Evolutionary conservation across 1,140 invertebrate species (phyloP).

Genomic region (Sarcophaga peregrina): DNA sequence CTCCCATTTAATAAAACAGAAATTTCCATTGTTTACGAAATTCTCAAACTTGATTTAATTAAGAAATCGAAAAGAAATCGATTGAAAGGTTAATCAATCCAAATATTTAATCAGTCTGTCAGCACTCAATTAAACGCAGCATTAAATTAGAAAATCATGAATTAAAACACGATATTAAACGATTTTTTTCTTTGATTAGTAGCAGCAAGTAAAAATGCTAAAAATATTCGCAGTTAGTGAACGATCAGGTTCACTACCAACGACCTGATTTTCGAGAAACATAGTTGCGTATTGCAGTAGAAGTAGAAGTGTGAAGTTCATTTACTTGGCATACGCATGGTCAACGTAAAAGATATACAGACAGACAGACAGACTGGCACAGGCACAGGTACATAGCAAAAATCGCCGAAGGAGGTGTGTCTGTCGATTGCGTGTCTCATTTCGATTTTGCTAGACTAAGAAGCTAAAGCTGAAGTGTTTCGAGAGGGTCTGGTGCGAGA

Average conservation of each 20-base stretch:
- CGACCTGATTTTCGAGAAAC: not conserved
- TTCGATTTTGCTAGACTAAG: not conserved
- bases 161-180: constrained; percentile 6
- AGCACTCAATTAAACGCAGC: not conserved
- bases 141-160: constrained; percentile 2
- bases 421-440: not conserved
- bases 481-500: not conserved
- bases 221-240: too few relatives aligned
- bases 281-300: not conserved
- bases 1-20: too few relatives aligned
- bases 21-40: too few relatives aligned
- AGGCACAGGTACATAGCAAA: not conserved
- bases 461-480: not conserved
- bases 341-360: too few relatives aligned
- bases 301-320: not conserved
- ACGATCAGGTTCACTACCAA: too few relatives aligned
- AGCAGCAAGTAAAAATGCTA: too few relatives aligned
- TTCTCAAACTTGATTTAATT: too few relatives aligned
- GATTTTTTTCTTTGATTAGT: not conserved
- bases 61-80: too few relatives aligned
- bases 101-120: not conserved
- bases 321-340: not conserved
- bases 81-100: too few relatives aligned
- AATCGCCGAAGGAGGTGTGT: not conserved
- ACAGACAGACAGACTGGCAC: not conserved